These are phyloP conservation scores for Ochlodes sylvanus DNA, from an alignment of 2,888 invertebrate genomes.

Conservation along the genomic window DNA sequence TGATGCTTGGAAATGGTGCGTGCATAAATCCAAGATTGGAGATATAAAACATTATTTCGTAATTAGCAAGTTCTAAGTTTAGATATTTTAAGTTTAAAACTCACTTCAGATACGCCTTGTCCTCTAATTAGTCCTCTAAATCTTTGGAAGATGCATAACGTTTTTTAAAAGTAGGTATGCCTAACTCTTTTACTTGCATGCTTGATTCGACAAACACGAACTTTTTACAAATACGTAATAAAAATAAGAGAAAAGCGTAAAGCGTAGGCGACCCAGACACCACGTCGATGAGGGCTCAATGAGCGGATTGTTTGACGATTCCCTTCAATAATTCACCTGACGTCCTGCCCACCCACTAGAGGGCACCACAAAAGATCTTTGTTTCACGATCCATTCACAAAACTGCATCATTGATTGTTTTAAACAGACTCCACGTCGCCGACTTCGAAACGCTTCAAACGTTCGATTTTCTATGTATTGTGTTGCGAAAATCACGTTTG, in stretches of 20 bases:
- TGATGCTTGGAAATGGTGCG: constrained; percentile 57
- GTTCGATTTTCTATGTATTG: constrained; percentile 61
- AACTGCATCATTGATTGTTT: constrained; percentile 83
- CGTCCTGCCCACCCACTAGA: constrained; percentile 68
- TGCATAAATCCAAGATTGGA: constrained; percentile 45
- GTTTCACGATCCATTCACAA: constrained; percentile 78
- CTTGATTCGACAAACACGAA: background rate
- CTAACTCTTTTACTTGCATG: too few relatives aligned
- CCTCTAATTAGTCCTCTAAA: too few relatives aligned
- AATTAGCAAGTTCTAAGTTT: too few relatives aligned
- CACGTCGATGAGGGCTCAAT: constrained; percentile 40
- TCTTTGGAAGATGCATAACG: too few relatives aligned
- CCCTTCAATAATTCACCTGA: constrained; percentile 66
- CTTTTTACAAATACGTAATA: constrained; percentile 20
- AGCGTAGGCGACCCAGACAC: constrained; percentile 23
- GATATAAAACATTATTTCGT: too few relatives aligned
- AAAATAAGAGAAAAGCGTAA: constrained; percentile 26
- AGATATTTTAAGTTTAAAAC: too few relatives aligned
- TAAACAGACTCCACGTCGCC: constrained; percentile 81
- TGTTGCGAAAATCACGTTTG: constrained; percentile 66
- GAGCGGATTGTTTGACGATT: constrained; percentile 45
- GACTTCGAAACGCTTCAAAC: constrained; percentile 57
- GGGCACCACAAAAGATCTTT: constrained; percentile 65
- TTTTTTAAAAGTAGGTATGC: too few relatives aligned
- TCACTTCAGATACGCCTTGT: too few relatives aligned